Base-by-base conservation (phyloP, 2,797 vertebrate species). In the Schizopygopsis malacanthus region DNA sequence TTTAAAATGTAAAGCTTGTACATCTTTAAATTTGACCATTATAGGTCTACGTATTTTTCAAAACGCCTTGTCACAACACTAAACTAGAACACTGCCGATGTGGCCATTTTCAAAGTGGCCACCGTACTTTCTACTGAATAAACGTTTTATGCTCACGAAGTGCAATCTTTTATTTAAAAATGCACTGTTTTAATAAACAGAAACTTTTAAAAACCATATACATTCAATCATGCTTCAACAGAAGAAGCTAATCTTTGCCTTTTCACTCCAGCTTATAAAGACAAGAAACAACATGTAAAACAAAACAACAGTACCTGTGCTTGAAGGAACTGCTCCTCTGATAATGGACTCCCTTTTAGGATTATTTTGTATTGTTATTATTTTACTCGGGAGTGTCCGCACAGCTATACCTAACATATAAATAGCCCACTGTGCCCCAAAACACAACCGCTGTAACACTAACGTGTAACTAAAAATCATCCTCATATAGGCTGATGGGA, bases 171-270 rank as follows among this genome's bases (percentile, higher is more conserved):
- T 75, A 84, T 75, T 80, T 43, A 47, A 59, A 39, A 83, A 87
- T 43, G 45, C 65, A 83, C 75, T 41, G 9, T 4, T 61, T 25
- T 25, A 2, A 18, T 16, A 52, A 16, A 16, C 50, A 52, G 50
- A 52, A 45, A 45, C 3, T 52, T 50, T 63, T 22, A 65, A n/a
- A 72, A 8, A 67, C 59, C 80, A 69, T 63, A 63, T 70, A 84
- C 79, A 85, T 81, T 79, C 41, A 70, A 78, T 22, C 85, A 81
- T 77, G 50, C 65, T 47, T 61, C 67, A 33, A 84, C 45, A 77
- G 83, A 88, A 86, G 87, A 25, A 45, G 20, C 52, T 63, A 22
- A 75, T n/a, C 16, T 41, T 37, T 82, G 80, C 67, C 37, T 43
- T 82, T 56, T 56, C 33, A 39, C 22, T 25, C 54, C 7, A 78